Base-by-base conservation (phyloP, 2,888 invertebrate species). In the Proisotoma minuta region DNA sequence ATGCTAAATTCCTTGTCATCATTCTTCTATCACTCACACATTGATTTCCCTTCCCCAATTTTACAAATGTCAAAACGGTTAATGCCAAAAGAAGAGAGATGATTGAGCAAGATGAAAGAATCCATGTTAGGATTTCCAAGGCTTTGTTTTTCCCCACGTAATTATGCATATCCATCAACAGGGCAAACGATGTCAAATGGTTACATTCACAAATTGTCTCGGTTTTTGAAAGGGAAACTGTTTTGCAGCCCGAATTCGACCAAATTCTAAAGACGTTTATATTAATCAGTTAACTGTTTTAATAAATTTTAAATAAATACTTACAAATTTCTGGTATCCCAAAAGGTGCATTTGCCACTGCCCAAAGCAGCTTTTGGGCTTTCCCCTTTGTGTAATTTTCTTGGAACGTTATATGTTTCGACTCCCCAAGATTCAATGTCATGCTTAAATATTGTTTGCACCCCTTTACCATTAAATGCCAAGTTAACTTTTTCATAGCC, bases 1-100 rank as follows among this genome's bases (percentile, higher is more conserved):
- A 82, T 80, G 95, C 96, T 70, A 98, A 84, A 81, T 97, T 95
- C 81, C 93, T 93, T 82, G 97, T 96, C 77, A 98, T 97, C 52
- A 94, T 88, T 63, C 91, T 93, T 68, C 96, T 85, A 78, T 95
- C 93, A 75, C 89, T 89, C 89, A 91, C 83, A 64, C 83, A 64
- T n/a, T 12, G 40, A 53, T 40, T 65, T 75, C 70, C 62, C 78
- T 73, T 75, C 78, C 78, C 15, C 22, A 92, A 91, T 12, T 90
- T 89, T 63, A 90, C 79, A 66, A 90, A 85, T n/a, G 89, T 87
- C n/a, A n/a, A n/a, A n/a, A n/a, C n/a, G n/a, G n/a, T n/a, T n/a
- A n/a, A n/a, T n/a, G n/a, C n/a, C 27, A 91, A 82, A 40, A 88
- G 79, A 52, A 92, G 80, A 72, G 91, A 91, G 61, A 91, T 83